These are phyloP conservation scores for Xiphophorus hellerii DNA, from an alignment of 2,113 vertebrate genomes.

Conservation along the genomic window DNA sequence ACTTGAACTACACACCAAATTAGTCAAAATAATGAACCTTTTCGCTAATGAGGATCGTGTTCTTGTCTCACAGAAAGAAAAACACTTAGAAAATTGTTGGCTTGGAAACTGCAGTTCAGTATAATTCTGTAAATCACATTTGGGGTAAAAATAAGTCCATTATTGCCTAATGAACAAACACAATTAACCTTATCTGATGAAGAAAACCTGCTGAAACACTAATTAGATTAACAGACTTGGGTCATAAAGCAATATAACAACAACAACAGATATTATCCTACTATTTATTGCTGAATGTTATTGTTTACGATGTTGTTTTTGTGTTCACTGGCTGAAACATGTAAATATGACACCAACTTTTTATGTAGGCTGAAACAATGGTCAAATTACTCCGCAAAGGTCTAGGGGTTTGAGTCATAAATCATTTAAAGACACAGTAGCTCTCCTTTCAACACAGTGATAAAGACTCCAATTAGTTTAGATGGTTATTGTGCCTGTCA, in stretches of 20 bases:
- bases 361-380: conserved; percentile 22
- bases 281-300: too few relatives aligned
- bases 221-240: neutral
- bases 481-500: conserved; percentile 23
- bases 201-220: neutral
- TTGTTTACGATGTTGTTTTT: too few relatives aligned
- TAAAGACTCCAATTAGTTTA: conserved; percentile 61
- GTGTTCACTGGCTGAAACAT: neutral
- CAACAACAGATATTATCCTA: too few relatives aligned
- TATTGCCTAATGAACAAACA: neutral
- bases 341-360: conserved; percentile 11
- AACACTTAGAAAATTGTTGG: neutral
- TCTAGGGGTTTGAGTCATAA: conserved; percentile 46
- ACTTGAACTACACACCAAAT: too few relatives aligned
- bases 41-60: neutral
- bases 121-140: neutral
- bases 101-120: neutral
- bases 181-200: neutral
- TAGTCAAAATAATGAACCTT: neutral
- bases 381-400: conserved; percentile 39
- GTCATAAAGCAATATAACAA: neutral
- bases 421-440: conserved; percentile 63
- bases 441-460: conserved; percentile 21
- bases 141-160: neutral
- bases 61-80: neutral